Conservation (phyloP, 2,797 vertebrate species). For the Chaunax sp. region DNA sequence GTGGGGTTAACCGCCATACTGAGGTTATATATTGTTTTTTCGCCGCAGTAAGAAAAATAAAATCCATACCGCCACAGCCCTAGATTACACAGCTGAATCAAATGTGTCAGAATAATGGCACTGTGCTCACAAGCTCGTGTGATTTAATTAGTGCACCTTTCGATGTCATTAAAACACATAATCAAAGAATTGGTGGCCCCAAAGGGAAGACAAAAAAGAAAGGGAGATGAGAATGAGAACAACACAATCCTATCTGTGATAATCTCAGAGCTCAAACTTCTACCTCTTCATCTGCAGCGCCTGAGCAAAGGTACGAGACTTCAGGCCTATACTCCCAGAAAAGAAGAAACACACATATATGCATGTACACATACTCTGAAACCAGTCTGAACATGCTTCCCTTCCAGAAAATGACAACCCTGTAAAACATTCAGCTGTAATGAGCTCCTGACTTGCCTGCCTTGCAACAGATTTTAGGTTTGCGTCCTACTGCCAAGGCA, state of each 20-base stretch:
- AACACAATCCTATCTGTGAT: conserved; percentile 41
- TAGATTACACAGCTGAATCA: conserved; percentile 9
- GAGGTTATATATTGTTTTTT: too few relatives aligned
- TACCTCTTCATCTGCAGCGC: conserved; percentile 52
- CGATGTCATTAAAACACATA: conserved; percentile 5
- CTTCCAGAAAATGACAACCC: conserved; percentile 62
- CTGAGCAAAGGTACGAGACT: conserved; percentile 29
- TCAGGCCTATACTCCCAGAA: conserved; percentile 28
- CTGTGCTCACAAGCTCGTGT: not conserved
- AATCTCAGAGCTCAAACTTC: conserved; percentile 37
- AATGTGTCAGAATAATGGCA: conserved; percentile 6
- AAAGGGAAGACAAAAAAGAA: conserved; percentile 2
- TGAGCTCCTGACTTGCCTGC: conserved; percentile 45
- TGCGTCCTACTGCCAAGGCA: conserved; percentile 20
- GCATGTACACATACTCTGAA: conserved; percentile 36
- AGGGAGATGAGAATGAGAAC: conserved; percentile 24
- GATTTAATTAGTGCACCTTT: conserved; percentile 5
- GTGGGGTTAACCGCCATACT: too few relatives aligned
- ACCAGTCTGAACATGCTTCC: conserved; percentile 54
- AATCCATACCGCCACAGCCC: not conserved
- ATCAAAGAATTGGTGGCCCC: not conserved
- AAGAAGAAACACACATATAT: conserved; percentile 25
- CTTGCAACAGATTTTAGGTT: conserved; percentile 14
- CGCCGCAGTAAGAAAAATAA: too few relatives aligned
- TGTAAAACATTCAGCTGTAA: conserved; percentile 56